Evolutionary conservation across 2,888 invertebrate genomes (phyloP), one percentile per base, ranked within the genome.

Genomic region (Proisotoma minuta): DNA sequence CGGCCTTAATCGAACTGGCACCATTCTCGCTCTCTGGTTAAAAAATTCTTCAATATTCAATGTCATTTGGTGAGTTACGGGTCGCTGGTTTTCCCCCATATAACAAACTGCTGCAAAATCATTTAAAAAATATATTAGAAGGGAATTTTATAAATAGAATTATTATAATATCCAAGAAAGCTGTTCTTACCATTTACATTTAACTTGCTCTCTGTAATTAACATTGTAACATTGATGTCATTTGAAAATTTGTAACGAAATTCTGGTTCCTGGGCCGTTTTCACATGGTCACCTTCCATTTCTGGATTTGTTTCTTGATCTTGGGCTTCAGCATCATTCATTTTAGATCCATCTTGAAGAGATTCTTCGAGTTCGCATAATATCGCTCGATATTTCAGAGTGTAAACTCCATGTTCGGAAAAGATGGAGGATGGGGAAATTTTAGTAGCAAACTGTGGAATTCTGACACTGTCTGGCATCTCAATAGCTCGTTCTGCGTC

Each of bases 21-120:
- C 39, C 23, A 39, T 18, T 29, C 29, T 28, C 8, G 23, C 34
- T 34, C 53, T 3, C 18, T 34, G 5, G 5, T 12, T 5, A 5
- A 54, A 29, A 29, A 54, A 54, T 29, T 54, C 53, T 54, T 54
- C 53, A 54, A 54, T 54, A 39, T 54, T 54, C 3, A 54, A 18
- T 39, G 53, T 54, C n/a, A 54, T 28, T 20, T 54, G 53, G 10
- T 39, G 53, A 22, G 22, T 18, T 2, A 54, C 8, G 20, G 20
- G 3, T 18, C 53, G 34, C 2, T 10, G 10, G 4, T 18, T 22
- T 3, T 22, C 34, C 22, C 39, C 39, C 3, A 29, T 28, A 12
- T 20, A 4, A 39, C 29, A 54, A 2, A 20, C 10, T 5, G 53
- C 53, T 54, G 39, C 3, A 54, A 39, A 22, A 26, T 27, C 10